These are phyloP conservation scores for Mesoclemmys tuberculata DNA, from an alignment of 2,113 vertebrate genomes.

Conservation along the genomic window DNA sequence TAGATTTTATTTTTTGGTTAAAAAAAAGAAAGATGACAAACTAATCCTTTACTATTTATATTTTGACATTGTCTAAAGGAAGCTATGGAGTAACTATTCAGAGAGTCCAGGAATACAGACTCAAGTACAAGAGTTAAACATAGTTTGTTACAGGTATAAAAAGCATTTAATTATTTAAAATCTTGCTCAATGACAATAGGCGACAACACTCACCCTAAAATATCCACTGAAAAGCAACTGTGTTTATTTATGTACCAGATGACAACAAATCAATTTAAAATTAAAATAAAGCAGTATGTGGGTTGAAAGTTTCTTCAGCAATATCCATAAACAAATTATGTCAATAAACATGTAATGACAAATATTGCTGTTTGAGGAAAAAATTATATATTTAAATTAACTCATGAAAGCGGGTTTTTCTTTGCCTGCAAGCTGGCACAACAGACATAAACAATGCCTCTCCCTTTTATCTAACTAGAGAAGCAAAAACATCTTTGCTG, in stretches of 20 bases:
- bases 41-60: background rate
- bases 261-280: background rate
- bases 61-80: background rate
- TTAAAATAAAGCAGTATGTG: background rate
- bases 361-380: background rate
- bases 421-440: background rate
- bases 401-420: background rate
- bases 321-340: background rate
- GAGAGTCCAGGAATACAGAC: background rate
- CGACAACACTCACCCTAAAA: background rate
- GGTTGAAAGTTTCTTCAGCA: background rate
- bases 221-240: background rate
- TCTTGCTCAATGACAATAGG: constrained; percentile 46
- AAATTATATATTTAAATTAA: background rate
- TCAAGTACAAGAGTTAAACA: constrained; percentile 36
- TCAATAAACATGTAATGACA: background rate
- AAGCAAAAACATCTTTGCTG: background rate
- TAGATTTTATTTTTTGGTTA: fast-evolving
- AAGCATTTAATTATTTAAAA: constrained; percentile 11
- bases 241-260: background rate
- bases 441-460: background rate
- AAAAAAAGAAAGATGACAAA: background rate
- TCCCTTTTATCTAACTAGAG: background rate
- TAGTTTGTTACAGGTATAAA: background rate
- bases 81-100: fast-evolving